Evolutionary conservation across 2,888 invertebrate genomes (phyloP), one percentile per base, ranked within the genome.

Genomic region (Labia minor): DNA sequence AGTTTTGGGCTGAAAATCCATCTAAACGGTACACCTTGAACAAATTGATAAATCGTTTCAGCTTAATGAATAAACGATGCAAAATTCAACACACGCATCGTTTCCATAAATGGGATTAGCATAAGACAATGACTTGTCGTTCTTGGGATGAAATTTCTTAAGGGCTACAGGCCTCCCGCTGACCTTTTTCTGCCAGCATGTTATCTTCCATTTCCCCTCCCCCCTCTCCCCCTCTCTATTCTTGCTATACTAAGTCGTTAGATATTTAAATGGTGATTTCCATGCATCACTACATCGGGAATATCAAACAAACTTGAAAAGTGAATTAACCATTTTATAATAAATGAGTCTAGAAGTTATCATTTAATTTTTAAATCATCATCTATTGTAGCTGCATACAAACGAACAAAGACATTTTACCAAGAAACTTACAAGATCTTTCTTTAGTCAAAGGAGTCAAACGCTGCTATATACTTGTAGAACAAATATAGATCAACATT

Each of bases 211-310:
- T n/a, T n/a, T 3, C 2, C 49, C 49, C 2, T 49, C 49, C 16
- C 4, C 8, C 2, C 14, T 49, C 49, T 49, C 16, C n/a, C 49
- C n/a, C 14, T 49, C 49, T 49, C 49, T n/a, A 11, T 8, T 49
- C 49, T 49, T 49, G n/a, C n/a, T n/a, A n/a, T n/a, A 49, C 49
- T 8, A 49, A 4, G 3, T 49, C 49, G 49, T 49, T 49, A 49
- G 49, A 49, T 49, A 49, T 49, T 49, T 49, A 49, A 49, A 49
- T 49, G 49, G 49, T 49, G 49, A 49, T 49, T 49, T 49, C 49
- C 49, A 49, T 49, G 49, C 49, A 49, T 49, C 49, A 3, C 16
- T 49, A 14, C 49, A 49, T 49, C 49, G 49, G 49, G 49, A 49
- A 49, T 49, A 49, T 49, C 49, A 49, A 49, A 49, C 49, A 49